Conservation (phyloP, 2,113 vertebrate species). For the Ceuthmochares aereus region DNA sequence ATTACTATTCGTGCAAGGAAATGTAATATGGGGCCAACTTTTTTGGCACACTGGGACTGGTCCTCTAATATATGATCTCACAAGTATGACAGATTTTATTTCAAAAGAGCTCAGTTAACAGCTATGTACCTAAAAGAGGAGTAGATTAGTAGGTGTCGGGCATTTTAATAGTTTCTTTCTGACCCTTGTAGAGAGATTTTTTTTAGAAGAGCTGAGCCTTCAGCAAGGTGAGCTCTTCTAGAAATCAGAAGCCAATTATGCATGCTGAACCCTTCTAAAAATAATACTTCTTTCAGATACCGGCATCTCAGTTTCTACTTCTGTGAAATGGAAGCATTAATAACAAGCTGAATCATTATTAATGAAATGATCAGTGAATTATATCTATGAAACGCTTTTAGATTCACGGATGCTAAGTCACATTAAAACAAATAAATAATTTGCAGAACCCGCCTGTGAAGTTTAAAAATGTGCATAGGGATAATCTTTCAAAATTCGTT, state of each 20-base stretch:
- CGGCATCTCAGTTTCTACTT: not conserved
- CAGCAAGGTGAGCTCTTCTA: not conserved
- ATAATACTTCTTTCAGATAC: not conserved
- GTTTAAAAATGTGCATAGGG: not conserved
- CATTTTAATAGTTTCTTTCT: conserved; percentile 37
- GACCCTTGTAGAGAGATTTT: conserved; percentile 8
- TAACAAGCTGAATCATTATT: not conserved
- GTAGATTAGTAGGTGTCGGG: conserved; percentile 34
- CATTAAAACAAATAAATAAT: not conserved
- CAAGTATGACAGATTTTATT: conserved; percentile 26
- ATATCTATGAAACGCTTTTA: not conserved
- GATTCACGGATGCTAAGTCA: not conserved
- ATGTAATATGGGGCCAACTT: not conserved
- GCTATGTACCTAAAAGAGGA: not conserved
- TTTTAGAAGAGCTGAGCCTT: conserved; percentile 14
- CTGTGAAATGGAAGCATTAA: not conserved
- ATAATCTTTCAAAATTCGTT: not conserved
- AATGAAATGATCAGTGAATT: not conserved
- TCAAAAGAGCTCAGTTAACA: conserved; percentile 44
- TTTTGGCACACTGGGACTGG: not conserved
- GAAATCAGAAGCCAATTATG: not conserved
- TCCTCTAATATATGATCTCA: conserved; percentile 33
- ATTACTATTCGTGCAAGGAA: conserved; percentile 21
- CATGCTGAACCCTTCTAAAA: not conserved
- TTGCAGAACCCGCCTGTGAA: not conserved